phyloP scores from a whole-genome alignment of 2,113 vertebrate genomes.

The Athene cunicularia region DNA sequence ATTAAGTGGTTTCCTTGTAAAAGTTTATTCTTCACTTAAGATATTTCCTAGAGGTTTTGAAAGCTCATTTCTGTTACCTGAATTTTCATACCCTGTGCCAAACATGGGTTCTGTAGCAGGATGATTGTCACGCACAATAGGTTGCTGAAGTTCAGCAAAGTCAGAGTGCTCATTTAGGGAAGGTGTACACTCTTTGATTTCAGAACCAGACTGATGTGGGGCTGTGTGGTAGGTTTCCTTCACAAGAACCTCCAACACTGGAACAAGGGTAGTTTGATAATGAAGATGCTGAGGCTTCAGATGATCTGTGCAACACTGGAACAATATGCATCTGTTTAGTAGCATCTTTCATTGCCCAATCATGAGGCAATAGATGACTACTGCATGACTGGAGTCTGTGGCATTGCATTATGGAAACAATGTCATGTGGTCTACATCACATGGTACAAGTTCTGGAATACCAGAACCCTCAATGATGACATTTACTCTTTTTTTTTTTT shows the following conservation, averaged over 20 bases:
- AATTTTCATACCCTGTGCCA: not conserved
- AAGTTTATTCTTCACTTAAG: not conserved
- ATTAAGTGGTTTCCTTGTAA: not conserved
- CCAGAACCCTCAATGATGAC: not conserved
- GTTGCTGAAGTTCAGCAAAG: not conserved
- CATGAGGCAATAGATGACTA: not conserved
- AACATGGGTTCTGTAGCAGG: not conserved
- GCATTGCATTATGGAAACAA: rapidly evolving
- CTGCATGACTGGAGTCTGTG: not conserved
- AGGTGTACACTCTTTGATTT: rapidly evolving
- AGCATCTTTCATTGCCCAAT: rapidly evolving
- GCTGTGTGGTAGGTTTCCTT: not conserved
- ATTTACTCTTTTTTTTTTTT: not conserved
- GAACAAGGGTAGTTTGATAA: rapidly evolving
- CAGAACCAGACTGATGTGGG: rapidly evolving
- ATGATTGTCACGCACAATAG: rapidly evolving
- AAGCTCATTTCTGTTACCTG: not conserved
- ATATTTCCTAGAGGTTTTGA: not conserved
- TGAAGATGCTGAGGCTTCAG: not conserved
- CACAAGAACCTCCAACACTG: not conserved
- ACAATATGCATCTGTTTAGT: rapidly evolving
- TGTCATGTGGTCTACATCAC: not conserved
- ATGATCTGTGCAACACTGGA: not conserved
- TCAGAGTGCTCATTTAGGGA: rapidly evolving
- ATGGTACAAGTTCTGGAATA: not conserved